Evolutionary conservation across 1,140 invertebrate species (phyloP), one percentile per base, ranked within the genome.

Genomic region (Copidosoma floridanum): DNA sequence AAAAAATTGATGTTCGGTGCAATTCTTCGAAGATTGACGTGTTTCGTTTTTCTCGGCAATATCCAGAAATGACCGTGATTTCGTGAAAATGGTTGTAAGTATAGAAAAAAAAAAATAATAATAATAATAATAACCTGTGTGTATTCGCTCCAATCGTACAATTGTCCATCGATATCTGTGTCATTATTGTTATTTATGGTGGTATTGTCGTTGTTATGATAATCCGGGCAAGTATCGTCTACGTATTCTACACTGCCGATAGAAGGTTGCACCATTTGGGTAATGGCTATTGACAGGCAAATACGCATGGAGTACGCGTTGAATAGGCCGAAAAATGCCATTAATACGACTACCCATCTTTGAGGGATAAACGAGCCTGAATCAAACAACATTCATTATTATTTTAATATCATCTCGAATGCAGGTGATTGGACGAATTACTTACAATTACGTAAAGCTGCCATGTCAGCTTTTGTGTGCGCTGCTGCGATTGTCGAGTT

Each of bases 291-390:
- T 8, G 53, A 35, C 21, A 56, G 11, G 12, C 53, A 56, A 23
- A 23, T 21, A 3, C 53, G 53, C 53, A 56, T 56, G 0, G 53
- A 3, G 14, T 46, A 56, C 1, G 41, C 29, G 35, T 56, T 29
- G 11, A 56, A 85, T 23, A 93, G 84, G n/a, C 89, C 91, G 62
- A 92, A 74, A 72, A 94, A 93, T 24, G 90, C 91, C 86, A 95
- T 89, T 12, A 94, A 77, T 1, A 89, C 88, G 68, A 93, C 83
- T 43, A 92, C 83, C 80, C 87, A 89, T 78, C 89, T 72, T 72
- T 90, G 88, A n/a, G 55, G 21, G 16, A 56, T 24, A n/a, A 11
- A 10, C 8, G 26, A 26, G 6, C 41, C 53, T 46, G 20, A 32
- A 32, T 32, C 29, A 8, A n/a, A 32, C 12, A 32, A 32, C 12